A percentile compares a stretch with the other conserved stretches of the same genome.
Evolutionary conservation across 2,888 invertebrate genomes (phyloP).

Genomic region (Xanthorhoe designata): DNA sequence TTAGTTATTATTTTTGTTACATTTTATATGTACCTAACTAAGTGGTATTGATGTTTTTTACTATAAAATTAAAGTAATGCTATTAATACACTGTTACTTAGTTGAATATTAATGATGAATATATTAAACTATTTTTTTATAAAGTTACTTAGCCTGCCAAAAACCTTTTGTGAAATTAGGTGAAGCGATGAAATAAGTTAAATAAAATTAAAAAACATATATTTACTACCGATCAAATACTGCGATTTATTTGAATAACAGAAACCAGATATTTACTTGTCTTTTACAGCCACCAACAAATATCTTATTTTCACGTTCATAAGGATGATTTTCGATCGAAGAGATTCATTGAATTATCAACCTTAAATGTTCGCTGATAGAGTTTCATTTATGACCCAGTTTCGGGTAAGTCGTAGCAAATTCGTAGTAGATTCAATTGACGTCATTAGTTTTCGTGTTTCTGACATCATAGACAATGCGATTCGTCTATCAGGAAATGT

Average conservation of each 20-base stretch:
- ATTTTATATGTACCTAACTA: too few species aligned
- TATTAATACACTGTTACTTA: too few species aligned
- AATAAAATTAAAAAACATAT: too few species aligned
- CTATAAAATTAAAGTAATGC: too few species aligned
- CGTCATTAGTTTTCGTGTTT: conserved; percentile 38
- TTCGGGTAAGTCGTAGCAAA: conserved; percentile 18
- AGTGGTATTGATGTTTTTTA: too few species aligned
- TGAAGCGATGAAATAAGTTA: too few species aligned
- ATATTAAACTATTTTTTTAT: too few species aligned
- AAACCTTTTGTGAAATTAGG: too few species aligned
- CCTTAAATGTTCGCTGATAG: neutral
- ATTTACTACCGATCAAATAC: neutral
- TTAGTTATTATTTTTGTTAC: too few species aligned
- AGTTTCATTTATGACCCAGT: neutral
- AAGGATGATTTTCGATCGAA: neutral
- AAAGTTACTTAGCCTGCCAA: too few species aligned
- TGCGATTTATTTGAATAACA: neutral
- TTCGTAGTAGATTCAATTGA: conserved; percentile 39
- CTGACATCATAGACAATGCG: conserved; percentile 40
- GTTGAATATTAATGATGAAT: too few species aligned
- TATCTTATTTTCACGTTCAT: neutral
- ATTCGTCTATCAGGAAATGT: conserved; percentile 19
- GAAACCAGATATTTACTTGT: neutral
- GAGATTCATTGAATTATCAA: neutral
- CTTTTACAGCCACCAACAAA: neutral